phyloP scores from a whole-genome alignment of 1,140 invertebrate genomes.

The Drosophila biarmipes region DNA sequence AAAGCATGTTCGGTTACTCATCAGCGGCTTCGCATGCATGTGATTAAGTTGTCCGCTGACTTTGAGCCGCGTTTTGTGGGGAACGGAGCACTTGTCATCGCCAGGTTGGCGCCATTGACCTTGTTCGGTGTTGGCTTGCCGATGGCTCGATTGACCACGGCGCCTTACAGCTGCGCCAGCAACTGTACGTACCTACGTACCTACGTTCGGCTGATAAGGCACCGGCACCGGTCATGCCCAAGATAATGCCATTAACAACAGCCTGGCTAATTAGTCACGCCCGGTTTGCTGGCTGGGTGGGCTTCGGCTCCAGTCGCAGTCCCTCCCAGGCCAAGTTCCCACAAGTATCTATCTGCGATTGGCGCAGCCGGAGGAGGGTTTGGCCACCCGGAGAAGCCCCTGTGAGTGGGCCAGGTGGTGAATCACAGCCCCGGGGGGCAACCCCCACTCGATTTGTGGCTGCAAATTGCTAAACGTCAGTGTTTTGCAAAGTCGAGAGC shows the following conservation, averaged over 20 bases:
- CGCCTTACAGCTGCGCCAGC: constrained; percentile 32
- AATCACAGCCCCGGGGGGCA: constrained; percentile 36
- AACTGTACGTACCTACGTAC: background rate
- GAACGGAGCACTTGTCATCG: constrained; percentile 6
- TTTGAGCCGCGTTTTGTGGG: constrained; percentile 17
- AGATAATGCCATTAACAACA: constrained; percentile 65
- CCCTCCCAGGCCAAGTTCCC: background rate
- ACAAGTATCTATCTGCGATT: background rate
- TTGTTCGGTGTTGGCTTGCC: constrained; percentile 16
- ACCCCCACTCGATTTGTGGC: constrained; percentile 27
- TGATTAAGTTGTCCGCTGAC: constrained; percentile 17
- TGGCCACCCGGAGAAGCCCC: constrained; percentile 6
- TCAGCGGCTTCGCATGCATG: constrained; percentile 9
- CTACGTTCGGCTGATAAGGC: constrained; percentile 49
- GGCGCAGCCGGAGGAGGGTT: constrained; percentile 22
- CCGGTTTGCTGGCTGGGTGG: constrained; percentile 30
- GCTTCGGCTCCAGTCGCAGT: background rate
- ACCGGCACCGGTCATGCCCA: constrained; percentile 34
- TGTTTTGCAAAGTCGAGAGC: constrained; percentile 1
- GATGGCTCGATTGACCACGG: constrained; percentile 19
- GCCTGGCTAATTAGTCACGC: constrained; percentile 43
- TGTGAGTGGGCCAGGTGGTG: constrained; percentile 23
- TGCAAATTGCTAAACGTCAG: constrained; percentile 4
- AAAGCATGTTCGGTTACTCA: constrained; percentile 24
- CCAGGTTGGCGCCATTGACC: constrained; percentile 47